Conservation (phyloP, 53 echinoderm and acorn worm species). For the Mesocentrotus franciscanus region DNA sequence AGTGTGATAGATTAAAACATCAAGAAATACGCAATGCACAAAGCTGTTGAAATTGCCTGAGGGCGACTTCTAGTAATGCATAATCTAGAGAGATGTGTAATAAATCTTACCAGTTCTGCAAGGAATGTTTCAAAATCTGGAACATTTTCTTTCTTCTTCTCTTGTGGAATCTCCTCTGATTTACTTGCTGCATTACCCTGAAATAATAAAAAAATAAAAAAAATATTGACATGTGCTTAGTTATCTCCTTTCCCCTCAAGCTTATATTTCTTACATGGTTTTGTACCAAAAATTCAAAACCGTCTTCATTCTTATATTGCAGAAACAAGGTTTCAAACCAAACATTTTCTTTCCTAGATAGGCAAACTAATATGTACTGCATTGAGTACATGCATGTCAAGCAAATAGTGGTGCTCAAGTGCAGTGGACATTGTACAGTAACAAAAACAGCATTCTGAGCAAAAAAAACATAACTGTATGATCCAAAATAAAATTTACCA, state of each 20-base stretch:
- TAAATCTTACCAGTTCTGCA: constrained; percentile 59
- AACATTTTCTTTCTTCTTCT: constrained; percentile 54
- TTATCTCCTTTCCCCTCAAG: background rate
- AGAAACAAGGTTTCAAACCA: background rate
- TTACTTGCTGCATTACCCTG: background rate
- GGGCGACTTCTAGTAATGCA: too few species aligned
- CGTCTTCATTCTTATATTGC: background rate
- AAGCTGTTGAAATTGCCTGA: too few species aligned
- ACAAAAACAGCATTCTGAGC: background rate
- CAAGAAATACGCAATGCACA: too few species aligned
- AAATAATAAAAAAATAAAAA: background rate
- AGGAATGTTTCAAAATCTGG: constrained; percentile 66
- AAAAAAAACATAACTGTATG: background rate
- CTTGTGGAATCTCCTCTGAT: constrained; percentile 2
- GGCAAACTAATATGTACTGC: too few species aligned
- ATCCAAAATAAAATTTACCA: background rate
- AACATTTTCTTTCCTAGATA: background rate
- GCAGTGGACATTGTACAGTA: background rate
- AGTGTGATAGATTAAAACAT: too few species aligned
- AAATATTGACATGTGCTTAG: background rate
- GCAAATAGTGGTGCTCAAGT: background rate
- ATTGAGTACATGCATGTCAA: background rate
- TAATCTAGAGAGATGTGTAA: background rate
- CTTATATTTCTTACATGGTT: background rate
- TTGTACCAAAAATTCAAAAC: background rate